Evolutionary conservation across 2,888 invertebrate genomes (phyloP).

Genomic region (Villa cingulata): DNA sequence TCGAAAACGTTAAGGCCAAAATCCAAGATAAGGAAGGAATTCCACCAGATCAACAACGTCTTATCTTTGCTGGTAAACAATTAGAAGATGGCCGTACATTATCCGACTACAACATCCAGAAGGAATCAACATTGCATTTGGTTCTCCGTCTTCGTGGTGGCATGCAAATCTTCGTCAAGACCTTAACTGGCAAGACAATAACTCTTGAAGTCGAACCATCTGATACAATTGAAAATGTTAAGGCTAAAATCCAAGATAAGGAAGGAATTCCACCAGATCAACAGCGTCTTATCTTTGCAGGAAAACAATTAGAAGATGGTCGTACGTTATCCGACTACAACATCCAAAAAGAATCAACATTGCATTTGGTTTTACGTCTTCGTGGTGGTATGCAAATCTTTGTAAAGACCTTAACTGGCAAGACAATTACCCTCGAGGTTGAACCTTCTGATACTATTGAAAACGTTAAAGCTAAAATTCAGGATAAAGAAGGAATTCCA

Average conservation of each 20-base stretch:
- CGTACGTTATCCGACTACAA: slow-evolving; percentile 43
- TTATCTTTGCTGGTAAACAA: slow-evolving; percentile 23
- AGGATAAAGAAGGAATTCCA: slow-evolving; percentile 25
- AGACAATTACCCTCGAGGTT: slow-evolving; percentile 24
- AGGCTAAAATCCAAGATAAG: slow-evolving; percentile 83
- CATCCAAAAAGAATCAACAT: too few relatives aligned
- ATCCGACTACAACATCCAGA: slow-evolving; percentile 19
- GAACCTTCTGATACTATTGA: slow-evolving; percentile 24
- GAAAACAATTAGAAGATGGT: slow-evolving; percentile 85
- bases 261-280: slow-evolving; percentile 70
- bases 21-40: slow-evolving; percentile 25
- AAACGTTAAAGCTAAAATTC: slow-evolving; percentile 25
- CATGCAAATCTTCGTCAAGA: slow-evolving; percentile 96
- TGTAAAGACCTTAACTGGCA: slow-evolving; percentile 25
- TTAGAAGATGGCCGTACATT: slow-evolving; percentile 22
- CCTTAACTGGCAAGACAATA: slow-evolving; percentile 88
- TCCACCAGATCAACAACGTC: slow-evolving; percentile 24
- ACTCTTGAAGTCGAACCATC: slow-evolving; percentile 86
- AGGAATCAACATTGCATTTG: slow-evolving; percentile 18
- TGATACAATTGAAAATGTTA: slow-evolving; percentile 91
- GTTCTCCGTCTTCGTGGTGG: slow-evolving; percentile 18
- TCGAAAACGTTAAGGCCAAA: slow-evolving; percentile 23
- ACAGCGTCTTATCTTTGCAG: slow-evolving; percentile 75
- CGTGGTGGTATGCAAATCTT: slow-evolving; percentile 52
- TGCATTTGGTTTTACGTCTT: slow-evolving; percentile 28